These are phyloP conservation scores for Alloscopus bannaensis DNA, from an alignment of 2,888 invertebrate species.

Conservation along the genomic window DNA sequence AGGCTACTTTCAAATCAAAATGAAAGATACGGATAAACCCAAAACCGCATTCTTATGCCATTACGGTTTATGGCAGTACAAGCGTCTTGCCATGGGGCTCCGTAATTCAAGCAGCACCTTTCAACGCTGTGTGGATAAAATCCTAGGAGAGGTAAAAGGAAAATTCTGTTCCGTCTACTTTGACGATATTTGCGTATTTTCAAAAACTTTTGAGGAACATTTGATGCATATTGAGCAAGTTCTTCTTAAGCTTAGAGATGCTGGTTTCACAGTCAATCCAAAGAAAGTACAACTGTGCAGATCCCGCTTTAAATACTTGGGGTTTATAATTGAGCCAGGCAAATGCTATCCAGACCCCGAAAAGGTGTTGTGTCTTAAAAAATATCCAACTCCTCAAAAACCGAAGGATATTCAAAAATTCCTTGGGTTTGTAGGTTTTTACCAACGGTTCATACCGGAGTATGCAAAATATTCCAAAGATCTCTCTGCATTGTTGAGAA, in stretches of 20 bases:
- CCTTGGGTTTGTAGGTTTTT: conserved; percentile 58
- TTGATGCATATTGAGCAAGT: conserved; percentile 53
- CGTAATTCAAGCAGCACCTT: conserved; percentile 74
- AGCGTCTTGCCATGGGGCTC: conserved; percentile 74
- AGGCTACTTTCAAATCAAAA: conserved; percentile 74
- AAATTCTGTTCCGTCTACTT: conserved; percentile 73
- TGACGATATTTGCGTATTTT: conserved; percentile 73
- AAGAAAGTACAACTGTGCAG: conserved; percentile 67
- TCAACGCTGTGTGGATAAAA: conserved; percentile 74
- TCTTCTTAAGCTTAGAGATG: conserved; percentile 17
- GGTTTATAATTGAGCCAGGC: conserved; percentile 74
- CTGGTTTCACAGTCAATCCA: conserved; percentile 71
- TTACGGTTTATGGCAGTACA: conserved; percentile 74
- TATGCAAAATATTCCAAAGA: conserved; percentile 41
- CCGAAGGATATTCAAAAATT: conserved; percentile 56
- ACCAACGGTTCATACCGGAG: conserved; percentile 42
- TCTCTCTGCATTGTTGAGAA: conserved; percentile 15
- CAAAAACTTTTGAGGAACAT: conserved; percentile 59
- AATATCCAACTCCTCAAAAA: conserved; percentile 49
- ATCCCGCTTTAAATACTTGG: conserved; percentile 74
- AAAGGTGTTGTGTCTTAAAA: conserved; percentile 69
- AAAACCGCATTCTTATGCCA: conserved; percentile 74
- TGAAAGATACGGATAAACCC: conserved; percentile 68
- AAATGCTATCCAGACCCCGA: conserved; percentile 74
- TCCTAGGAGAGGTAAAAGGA: conserved; percentile 73